phyloP scores from a whole-genome alignment of 1,140 invertebrate species.

The Episyrphus balteatus region DNA sequence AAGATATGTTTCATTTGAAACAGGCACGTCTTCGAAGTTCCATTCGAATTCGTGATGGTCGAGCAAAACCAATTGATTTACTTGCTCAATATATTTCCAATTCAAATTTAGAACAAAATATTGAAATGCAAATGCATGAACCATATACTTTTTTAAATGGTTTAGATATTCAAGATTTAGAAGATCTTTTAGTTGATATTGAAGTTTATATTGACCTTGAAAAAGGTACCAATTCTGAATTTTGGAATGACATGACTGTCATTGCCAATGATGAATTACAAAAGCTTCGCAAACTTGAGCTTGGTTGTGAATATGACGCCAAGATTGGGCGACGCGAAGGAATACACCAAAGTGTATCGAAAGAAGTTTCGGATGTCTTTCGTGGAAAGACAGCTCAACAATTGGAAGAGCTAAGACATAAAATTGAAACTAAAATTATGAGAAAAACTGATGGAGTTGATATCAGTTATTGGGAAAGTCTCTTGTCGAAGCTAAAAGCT shows the following conservation, averaged over 20 bases:
- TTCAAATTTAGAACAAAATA: slow-evolving; percentile 80
- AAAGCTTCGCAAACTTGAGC: slow-evolving; percentile 68
- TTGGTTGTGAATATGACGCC: slow-evolving; percentile 48
- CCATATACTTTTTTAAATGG: slow-evolving; percentile 94
- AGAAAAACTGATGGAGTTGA: slow-evolving; percentile 82
- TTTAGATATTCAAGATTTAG: slow-evolving; percentile 82
- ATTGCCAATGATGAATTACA: slow-evolving; percentile 92
- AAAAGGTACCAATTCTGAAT: slow-evolving; percentile 76
- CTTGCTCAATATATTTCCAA: slow-evolving; percentile 92
- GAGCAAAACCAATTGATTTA: slow-evolving; percentile 96
- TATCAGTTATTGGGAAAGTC: slow-evolving; percentile 93
- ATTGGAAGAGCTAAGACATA: slow-evolving; percentile 66
- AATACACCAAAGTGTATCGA: slow-evolving; percentile 84
- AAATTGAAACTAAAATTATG: slow-evolving; percentile 83
- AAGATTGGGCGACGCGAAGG: slow-evolving; percentile 71
- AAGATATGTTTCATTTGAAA: slow-evolving; percentile 86
- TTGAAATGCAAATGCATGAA: slow-evolving; percentile 99
- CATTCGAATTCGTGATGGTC: slow-evolving; percentile 90
- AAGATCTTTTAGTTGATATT: slow-evolving; percentile 95
- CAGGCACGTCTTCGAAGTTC: slow-evolving; percentile 81
- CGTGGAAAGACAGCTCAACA: slow-evolving; percentile 87
- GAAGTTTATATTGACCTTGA: slow-evolving; percentile 84
- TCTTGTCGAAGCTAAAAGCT: slow-evolving; percentile 86
- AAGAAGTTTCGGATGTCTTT: slow-evolving; percentile 77
- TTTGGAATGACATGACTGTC: slow-evolving; percentile 95